Conservation (phyloP, 2,888 invertebrate genomes). For the Alloscopus bannaensis region DNA sequence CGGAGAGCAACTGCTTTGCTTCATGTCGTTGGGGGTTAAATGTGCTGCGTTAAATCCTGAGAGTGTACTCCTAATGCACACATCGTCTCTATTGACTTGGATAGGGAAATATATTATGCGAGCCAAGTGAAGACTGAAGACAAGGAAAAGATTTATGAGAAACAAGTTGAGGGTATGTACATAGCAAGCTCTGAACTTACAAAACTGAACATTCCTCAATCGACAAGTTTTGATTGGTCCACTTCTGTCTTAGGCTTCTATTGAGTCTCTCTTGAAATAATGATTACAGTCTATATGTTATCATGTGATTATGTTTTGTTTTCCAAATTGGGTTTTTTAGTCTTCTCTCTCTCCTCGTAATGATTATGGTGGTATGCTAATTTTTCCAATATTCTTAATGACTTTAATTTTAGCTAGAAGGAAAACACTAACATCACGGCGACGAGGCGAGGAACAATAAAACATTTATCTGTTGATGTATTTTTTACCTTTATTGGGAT, state of each 20-base stretch:
- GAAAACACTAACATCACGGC: conserved; percentile 25
- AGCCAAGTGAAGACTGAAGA: conserved; percentile 30
- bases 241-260: conserved; percentile 52
- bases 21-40: no score
- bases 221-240: conserved; percentile 61
- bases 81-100: no score
- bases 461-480: no score
- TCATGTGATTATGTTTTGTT: conserved; percentile 26
- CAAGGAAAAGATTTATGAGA: conserved; percentile 61
- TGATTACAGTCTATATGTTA: conserved; percentile 25
- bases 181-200: conserved; percentile 20
- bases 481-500: no score
- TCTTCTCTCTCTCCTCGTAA: background rate
- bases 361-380: conserved; percentile 52
- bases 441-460: no score
- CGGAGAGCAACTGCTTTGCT: background rate
- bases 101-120: conserved; percentile 2
- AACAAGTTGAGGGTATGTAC: conserved; percentile 44
- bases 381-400: conserved; percentile 61
- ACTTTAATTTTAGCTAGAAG: conserved; percentile 58
- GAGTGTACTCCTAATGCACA: no score
- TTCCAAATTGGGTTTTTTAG: conserved; percentile 18
- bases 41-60: no score
- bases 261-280: conserved; percentile 22
- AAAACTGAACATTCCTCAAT: conserved; percentile 52